These are phyloP conservation scores for Trachurus trachurus DNA, from an alignment of 2,797 vertebrate species.

Conservation along the genomic window DNA sequence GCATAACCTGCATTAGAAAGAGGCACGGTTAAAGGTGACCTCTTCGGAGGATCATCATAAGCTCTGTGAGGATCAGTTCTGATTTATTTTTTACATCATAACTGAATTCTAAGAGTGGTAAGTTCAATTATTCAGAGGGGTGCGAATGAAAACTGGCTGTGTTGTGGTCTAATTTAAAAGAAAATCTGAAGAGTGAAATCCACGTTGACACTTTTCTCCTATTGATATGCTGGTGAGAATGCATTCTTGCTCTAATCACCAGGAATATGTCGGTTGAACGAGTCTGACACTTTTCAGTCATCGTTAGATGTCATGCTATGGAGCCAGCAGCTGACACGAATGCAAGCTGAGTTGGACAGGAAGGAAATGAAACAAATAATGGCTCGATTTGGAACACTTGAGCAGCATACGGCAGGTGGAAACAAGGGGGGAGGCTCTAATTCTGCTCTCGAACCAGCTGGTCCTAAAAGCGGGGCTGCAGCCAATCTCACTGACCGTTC, in stretches of 20 bases:
- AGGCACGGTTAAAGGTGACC: slow-evolving; percentile 81
- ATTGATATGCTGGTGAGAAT: slow-evolving; percentile 4
- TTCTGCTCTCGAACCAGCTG: slow-evolving; percentile 78
- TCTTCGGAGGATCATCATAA: slow-evolving; percentile 70
- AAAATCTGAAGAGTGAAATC: slow-evolving; percentile 25
- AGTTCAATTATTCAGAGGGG: slow-evolving; percentile 61
- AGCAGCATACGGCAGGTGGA: slow-evolving; percentile 72
- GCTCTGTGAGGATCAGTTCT: slow-evolving; percentile 49
- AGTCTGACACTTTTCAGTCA: neutral
- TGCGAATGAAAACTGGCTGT: slow-evolving; percentile 9
- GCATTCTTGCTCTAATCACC: slow-evolving; percentile 5
- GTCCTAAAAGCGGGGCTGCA: slow-evolving; percentile 62
- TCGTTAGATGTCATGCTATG: slow-evolving; percentile 23
- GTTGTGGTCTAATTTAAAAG: slow-evolving; percentile 18
- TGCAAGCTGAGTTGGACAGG: slow-evolving; percentile 66
- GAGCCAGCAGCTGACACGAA: slow-evolving; percentile 58
- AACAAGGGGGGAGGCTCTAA: slow-evolving; percentile 73
- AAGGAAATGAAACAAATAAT: slow-evolving; percentile 81
- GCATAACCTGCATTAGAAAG: slow-evolving; percentile 71
- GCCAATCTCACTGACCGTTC: slow-evolving; percentile 71
- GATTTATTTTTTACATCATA: slow-evolving; percentile 67
- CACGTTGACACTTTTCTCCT: slow-evolving; percentile 13
- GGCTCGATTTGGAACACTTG: slow-evolving; percentile 76
- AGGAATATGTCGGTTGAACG: neutral
- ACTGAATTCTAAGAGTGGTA: slow-evolving; percentile 42